Conservation (phyloP, 2,113 vertebrate genomes). For the Eptesicus fuscus region DNA sequence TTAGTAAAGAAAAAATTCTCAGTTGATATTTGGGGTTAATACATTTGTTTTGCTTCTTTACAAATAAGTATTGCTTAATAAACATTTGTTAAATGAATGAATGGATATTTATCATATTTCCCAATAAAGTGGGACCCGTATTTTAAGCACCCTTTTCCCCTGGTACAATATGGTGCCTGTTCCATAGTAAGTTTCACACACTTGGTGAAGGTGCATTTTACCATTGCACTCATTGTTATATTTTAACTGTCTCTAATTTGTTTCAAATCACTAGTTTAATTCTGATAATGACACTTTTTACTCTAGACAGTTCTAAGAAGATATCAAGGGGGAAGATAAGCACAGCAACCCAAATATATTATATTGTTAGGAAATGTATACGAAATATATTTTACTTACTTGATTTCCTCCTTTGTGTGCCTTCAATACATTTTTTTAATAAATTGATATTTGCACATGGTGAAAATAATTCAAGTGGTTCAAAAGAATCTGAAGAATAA, state of each 20-base stretch:
- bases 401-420: not conserved
- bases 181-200: not conserved
- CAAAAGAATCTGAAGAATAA: not conserved
- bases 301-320: not conserved
- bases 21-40: not conserved
- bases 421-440: not conserved
- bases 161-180: not conserved
- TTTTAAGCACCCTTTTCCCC: not conserved
- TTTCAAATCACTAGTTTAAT: not conserved
- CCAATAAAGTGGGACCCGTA: not conserved
- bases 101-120: not conserved
- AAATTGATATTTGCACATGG: not conserved
- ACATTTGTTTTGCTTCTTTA: not conserved
- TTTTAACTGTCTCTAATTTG: not conserved
- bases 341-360: not conserved
- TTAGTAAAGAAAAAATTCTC: not conserved
- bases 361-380: not conserved
- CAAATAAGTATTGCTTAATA: constrained; percentile 22
- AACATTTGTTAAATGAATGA: not conserved
- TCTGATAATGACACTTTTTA: not conserved
- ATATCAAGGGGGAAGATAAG: not conserved
- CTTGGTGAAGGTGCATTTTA: not conserved
- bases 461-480: not conserved
- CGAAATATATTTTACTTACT: not conserved
- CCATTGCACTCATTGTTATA: not conserved